Base-by-base conservation (phyloP, 2,113 vertebrate species). In the Oplegnathus fasciatus region DNA sequence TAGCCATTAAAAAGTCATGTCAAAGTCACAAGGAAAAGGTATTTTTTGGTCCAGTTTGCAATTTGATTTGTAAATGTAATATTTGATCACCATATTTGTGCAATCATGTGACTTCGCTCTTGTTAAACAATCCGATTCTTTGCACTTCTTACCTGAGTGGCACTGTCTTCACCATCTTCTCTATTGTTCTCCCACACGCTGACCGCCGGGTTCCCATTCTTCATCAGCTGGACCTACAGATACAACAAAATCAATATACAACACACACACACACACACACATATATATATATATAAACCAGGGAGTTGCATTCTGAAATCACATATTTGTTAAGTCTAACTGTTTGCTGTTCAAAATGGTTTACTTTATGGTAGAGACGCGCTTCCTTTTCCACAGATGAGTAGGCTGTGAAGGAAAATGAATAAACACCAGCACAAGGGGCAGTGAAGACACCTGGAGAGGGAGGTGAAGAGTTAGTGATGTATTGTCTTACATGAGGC, bases 151-250 rank as follows among this genome's bases (percentile, higher is more conserved):
- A 94, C 94, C 72, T 94, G 94, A 52, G 86, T 91, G 37, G 73
- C 93, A 9, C 91, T 95, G 93, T 96, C 95, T 75, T 95, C 91
- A 0, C 3, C 17, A 24, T 96, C 95, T 64, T 95, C 93, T 34
- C 94, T 86, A 80, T 95, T 96, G 71, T 94, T 86, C 76, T 96
- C 95, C 94, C 92, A 94, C 71, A 92, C 89, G 0, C 89, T 80
- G 15, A 65, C 84, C 1, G 80, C 5, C 1, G 13, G 7, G 32
- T 32, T 14, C 0, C 80, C 86, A 3, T 96, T 93, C 77, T 60
- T 87, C 72, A 93, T 86, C 75, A 96, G 69, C 84, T 89, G 89
- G 18, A 92, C 84, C 94, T 94, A 28, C 62, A 50, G 18, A 69
- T 8, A 32, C 17, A 18, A 58, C 22, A 60, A 61, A 48, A 26